These are phyloP conservation scores for Octopus sinensis DNA, from an alignment of 1,140 invertebrate species.

Conservation along the genomic window DNA sequence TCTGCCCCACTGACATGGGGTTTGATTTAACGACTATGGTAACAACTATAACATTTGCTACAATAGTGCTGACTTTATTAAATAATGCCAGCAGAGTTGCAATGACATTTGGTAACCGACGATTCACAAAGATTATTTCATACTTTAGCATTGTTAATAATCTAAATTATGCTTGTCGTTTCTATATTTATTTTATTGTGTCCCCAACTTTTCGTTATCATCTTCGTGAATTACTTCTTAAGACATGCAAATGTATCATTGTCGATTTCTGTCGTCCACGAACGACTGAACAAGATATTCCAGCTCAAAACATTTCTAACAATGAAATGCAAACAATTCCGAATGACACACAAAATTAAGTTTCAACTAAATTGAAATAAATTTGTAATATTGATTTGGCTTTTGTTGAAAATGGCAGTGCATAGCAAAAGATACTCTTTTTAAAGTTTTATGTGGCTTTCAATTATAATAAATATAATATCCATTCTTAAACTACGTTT, in stretches of 20 bases:
- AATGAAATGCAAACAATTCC: neutral
- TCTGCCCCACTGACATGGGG: neutral
- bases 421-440: no score
- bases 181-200: neutral
- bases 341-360: neutral
- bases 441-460: no score
- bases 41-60: neutral
- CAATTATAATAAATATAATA: no score
- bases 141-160: neutral
- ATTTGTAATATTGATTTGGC: no score
- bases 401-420: no score
- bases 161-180: neutral
- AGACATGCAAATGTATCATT: neutral
- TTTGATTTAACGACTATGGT: neutral
- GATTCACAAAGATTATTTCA: neutral
- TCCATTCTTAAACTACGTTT: no score
- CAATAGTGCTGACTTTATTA: neutral
- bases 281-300: neutral
- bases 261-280: neutral
- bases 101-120: neutral
- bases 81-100: neutral
- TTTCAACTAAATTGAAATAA: no score
- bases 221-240: neutral
- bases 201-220: neutral
- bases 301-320: neutral